Evolutionary conservation across 2,888 invertebrate species (phyloP).

Genomic region (Leucania comma): DNA sequence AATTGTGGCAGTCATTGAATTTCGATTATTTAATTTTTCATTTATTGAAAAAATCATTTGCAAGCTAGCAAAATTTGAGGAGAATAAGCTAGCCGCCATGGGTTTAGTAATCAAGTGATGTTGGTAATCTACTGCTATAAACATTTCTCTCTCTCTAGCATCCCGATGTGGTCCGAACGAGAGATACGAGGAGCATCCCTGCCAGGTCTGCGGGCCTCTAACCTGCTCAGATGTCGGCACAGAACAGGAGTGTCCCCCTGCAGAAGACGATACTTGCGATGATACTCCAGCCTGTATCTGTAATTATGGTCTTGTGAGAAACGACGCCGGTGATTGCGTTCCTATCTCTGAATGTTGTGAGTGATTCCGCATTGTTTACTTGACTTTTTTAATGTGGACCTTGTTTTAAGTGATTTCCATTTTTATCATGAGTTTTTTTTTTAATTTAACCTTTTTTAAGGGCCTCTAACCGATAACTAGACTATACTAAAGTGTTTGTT

Average conservation of each 20-base stretch:
- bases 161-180: conserved; percentile 59
- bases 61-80: not conserved
- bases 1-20: not conserved
- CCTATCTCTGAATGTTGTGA: conserved; percentile 60
- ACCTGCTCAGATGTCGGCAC: conserved; percentile 60
- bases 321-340: conserved; percentile 52
- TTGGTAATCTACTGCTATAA: not conserved
- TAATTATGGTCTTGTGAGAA: conserved; percentile 52
- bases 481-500: not conserved
- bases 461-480: not conserved
- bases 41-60: too few relatives aligned
- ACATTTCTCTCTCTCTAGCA: conserved; percentile 7
- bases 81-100: not conserved
- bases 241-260: conserved; percentile 40
- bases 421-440: too few relatives aligned
- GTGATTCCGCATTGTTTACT: conserved; percentile 26
- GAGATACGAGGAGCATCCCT: conserved; percentile 57
- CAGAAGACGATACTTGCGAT: conserved; percentile 32
- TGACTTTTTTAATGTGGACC: too few relatives aligned
- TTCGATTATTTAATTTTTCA: too few relatives aligned
- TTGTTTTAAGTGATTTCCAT: conserved; percentile 61
- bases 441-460: not conserved
- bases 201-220: conserved; percentile 51
- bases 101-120: not conserved
- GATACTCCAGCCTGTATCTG: conserved; percentile 60